Evolutionary conservation across 1,140 invertebrate genomes (phyloP), one percentile per base, ranked within the genome.

Genomic region (Pogonus chalceus): DNA sequence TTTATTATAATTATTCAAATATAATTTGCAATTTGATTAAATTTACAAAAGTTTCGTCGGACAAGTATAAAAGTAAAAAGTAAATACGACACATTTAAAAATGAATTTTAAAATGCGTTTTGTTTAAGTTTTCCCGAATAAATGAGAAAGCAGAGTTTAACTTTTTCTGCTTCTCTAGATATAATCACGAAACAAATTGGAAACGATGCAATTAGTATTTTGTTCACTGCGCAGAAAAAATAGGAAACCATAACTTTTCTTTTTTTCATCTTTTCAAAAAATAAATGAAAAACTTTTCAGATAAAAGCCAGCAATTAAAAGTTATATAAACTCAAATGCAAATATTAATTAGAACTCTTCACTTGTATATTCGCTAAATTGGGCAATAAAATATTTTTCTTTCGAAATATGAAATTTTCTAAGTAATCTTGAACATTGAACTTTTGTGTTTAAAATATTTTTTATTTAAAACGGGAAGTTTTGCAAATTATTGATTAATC

Each of bases 301-400:
- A 43, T 43, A 43, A 43, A 43, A 43, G 37, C 37, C 37, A 43
- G 37, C 37, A 43, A 43, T 43, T 43, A 43, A 43, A 43, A 43
- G 37, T 43, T 43, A 10, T 43, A 31, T 16, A 43, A 43, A 43
- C 37, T 43, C 37, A 18, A 16, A 43, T 43, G 37, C 18, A 43
- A 43, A 43, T 43, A 43, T 43, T 43, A 43, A 43, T 43, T 43
- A 43, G 4, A 43, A 43, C 18, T 43, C 37, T 43, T 43, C 7
- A 9, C 3, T 43, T 31, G 26, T 7, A 14, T 14, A 31, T 4
- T 12, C 9, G 37, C 37, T 18, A 43, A 18, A 43, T 12, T 43
- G 37, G 18, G 18, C 18, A 43, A 18, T 43, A 12, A 43, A 43
- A 43, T 43, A 43, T 43, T 12, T 12, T 43, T 43, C 37, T 43